Conservation (phyloP, 2,888 invertebrate genomes). For the Digitonthophagus gazella region DNA sequence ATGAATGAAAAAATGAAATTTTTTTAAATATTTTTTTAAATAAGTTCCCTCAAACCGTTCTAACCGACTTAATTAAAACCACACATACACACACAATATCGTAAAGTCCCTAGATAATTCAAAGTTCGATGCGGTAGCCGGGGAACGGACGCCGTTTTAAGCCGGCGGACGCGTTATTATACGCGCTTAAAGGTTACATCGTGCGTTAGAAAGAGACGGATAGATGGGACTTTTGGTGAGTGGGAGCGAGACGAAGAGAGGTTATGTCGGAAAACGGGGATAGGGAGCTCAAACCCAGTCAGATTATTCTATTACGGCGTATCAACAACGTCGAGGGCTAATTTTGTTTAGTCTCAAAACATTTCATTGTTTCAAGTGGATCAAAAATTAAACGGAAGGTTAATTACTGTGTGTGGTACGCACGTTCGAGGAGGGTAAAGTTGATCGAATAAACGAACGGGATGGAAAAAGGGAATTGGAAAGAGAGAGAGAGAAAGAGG, state of each 20-base stretch:
- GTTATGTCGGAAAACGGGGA: conserved; percentile 29
- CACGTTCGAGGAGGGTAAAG: background rate
- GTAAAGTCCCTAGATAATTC: background rate
- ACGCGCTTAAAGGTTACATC: no score
- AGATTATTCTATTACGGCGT: conserved; percentile 71
- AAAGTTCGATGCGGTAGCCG: background rate
- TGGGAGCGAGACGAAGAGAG: background rate
- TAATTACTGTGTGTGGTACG: conserved; percentile 56
- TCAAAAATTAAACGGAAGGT: conserved; percentile 65
- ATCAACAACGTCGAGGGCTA: conserved; percentile 62
- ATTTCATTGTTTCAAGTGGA: conserved; percentile 65
- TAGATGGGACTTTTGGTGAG: background rate
- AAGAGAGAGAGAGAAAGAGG: conserved; percentile 2
- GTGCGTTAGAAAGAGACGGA: conserved; percentile 8
- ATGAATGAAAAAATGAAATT: no score
- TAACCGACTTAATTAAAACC: background rate
- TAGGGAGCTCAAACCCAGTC: no score
- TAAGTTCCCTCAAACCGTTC: no score
- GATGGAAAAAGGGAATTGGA: background rate
- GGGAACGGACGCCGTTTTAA: no score
- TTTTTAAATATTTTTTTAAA: no score
- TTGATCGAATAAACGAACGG: no score
- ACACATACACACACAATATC: background rate
- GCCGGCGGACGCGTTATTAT: no score
- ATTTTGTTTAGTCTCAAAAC: conserved; percentile 69